Base-by-base conservation (phyloP, 2,797 vertebrate species). In the Scolopax bukidnonensis region DNA sequence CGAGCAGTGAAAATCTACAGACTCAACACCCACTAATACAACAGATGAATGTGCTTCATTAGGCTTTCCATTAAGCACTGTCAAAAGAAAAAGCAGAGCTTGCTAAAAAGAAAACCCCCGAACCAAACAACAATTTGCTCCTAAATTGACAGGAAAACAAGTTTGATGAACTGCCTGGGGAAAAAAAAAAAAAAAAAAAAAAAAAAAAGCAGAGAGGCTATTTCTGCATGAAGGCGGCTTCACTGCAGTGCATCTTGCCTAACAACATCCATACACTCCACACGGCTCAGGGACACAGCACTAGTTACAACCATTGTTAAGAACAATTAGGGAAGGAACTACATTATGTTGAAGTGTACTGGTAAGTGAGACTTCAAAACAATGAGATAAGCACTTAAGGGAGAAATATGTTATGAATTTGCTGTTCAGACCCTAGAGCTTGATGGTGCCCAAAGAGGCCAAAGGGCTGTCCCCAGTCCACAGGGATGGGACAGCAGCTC, bases 111-210 rank as follows among this genome's bases (percentile, higher is more conserved):
- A 36, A 14, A 18, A 32, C 11, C 14, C 10, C 36, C 38, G 40
- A 68, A 47, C 3, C 16, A 80, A 90, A 88, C 18, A 84, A 75
- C 45, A 82, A 53, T 63, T 69, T 84, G 30, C 27, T 91, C 40
- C 74, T 81, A 79, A 74, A 67, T 43, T 64, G 76, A 84, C 38
- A 90, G 60, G 71, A 90, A 84, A 87, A 19, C 28, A 86, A 67
- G 61, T 50, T 45, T 65, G 45, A 85, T 69, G 57, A 93, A 45
- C 8, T 14, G 7, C 28, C 53, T 64, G 54, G 6, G 27, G 27
- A n/a, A 32, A 61, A 3, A 3, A 24, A n/a, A 38, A n/a, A 61
- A 3, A 3, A 24, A n/a, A 38, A n/a, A 61, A 3, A 3, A 36
- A 84, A 54, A 53, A 54, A 38, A 53, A 10, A 5, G 25, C 12